phyloP scores from a whole-genome alignment of 2,113 vertebrate species.

The Pheucticus melanocephalus region DNA sequence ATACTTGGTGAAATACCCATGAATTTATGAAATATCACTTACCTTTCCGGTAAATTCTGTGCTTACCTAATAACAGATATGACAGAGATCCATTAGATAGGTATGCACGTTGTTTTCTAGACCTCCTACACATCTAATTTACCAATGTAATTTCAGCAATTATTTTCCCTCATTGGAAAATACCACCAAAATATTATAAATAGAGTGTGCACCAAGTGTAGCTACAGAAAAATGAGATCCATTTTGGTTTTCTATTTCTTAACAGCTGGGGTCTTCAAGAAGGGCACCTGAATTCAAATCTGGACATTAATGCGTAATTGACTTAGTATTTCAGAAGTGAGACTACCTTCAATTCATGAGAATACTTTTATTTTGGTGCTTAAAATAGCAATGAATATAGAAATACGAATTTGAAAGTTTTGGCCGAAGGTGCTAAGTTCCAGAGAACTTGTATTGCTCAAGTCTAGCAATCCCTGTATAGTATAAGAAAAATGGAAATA shows the following conservation, averaged over 20 bases:
- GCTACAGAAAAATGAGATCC: not conserved
- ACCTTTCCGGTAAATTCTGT: not conserved
- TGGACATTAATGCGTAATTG: not conserved
- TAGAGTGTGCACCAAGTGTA: not conserved
- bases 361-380: not conserved
- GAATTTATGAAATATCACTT: not conserved
- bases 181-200: not conserved
- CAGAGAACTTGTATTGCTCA: not conserved
- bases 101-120: not conserved
- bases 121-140: not conserved
- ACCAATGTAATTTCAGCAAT: not conserved
- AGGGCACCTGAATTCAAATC: not conserved
- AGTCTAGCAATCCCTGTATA: not conserved
- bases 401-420: not conserved
- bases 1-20: not conserved
- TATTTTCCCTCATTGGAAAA: not conserved
- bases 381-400: not conserved
- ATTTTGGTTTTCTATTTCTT: not conserved
- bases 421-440: not conserved
- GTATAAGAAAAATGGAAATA: not conserved
- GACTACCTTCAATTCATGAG: not conserved
- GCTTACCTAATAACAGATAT: not conserved
- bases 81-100: not conserved
- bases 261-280: not conserved
- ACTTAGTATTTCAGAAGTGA: not conserved